phyloP scores from a whole-genome alignment of 92 coral and sea anemone genomes.

The Palythoa grandiflora region DNA sequence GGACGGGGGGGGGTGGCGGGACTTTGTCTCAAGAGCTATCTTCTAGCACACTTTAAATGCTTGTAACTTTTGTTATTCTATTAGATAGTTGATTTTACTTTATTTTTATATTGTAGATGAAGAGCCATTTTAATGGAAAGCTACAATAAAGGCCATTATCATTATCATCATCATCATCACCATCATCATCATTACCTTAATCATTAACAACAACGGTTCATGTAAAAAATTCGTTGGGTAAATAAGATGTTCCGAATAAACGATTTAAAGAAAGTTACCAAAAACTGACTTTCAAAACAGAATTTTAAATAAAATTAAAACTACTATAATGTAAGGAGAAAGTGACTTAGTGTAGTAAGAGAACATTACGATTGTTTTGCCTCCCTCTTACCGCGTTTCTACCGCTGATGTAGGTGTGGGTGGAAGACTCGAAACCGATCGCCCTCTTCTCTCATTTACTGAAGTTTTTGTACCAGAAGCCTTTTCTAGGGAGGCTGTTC shows the following conservation, averaged over 20 bases:
- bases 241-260: too few relatives aligned
- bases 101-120: too few relatives aligned
- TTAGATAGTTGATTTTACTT: too few relatives aligned
- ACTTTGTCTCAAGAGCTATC: too few relatives aligned
- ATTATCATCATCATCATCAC: not conserved
- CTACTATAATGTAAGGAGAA: not conserved
- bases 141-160: too few relatives aligned
- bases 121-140: too few relatives aligned
- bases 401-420: constrained; percentile 62
- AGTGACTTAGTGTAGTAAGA: not conserved
- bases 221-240: too few relatives aligned
- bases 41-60: too few relatives aligned
- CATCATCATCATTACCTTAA: not conserved
- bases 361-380: not conserved
- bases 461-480: constrained; percentile 44
- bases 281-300: not conserved
- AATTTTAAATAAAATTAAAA: not conserved
- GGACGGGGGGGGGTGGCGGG: too few relatives aligned
- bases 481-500: constrained; percentile 81
- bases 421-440: constrained; percentile 57
- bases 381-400: constrained; percentile 51
- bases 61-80: too few relatives aligned
- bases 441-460: constrained; percentile 46
- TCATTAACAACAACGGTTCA: not conserved
- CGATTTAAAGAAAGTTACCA: too few relatives aligned